phyloP scores from a whole-genome alignment of 2,113 vertebrate species.

The Nothobranchius kuhntae region DNA sequence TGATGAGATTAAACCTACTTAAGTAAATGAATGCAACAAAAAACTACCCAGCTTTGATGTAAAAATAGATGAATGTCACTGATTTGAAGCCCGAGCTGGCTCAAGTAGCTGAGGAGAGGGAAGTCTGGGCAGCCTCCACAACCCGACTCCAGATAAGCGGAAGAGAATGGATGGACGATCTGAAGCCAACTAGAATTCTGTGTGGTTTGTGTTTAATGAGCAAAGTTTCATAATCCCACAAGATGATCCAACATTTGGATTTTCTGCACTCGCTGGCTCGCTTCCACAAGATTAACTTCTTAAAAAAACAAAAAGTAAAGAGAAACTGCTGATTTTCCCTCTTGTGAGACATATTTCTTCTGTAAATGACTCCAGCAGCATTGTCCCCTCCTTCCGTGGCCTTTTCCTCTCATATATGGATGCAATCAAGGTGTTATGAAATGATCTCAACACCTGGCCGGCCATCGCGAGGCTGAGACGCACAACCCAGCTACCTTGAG shows the following conservation, averaged over 20 bases:
- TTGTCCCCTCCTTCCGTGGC: not conserved
- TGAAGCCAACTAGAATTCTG: slow-evolving; percentile 29
- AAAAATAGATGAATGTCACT: slow-evolving; percentile 30
- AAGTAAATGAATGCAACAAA: slow-evolving; percentile 36
- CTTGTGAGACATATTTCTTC: not conserved
- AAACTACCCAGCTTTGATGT: slow-evolving; percentile 43
- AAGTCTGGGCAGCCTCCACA: no score
- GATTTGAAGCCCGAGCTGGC: slow-evolving; percentile 3
- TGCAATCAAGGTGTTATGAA: slow-evolving; percentile 28
- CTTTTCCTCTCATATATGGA: slow-evolving; percentile 24
- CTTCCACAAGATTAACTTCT: slow-evolving; percentile 3
- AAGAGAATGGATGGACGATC: no score
- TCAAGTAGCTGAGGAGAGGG: no score
- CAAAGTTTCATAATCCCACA: slow-evolving; percentile 18
- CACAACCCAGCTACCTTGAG: slow-evolving; percentile 53
- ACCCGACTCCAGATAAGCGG: no score
- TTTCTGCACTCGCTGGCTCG: not conserved
- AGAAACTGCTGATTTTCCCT: slow-evolving; percentile 13
- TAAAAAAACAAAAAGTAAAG: not conserved
- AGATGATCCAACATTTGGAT: not conserved
- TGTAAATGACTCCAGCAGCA: not conserved
- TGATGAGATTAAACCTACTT: slow-evolving; percentile 57
- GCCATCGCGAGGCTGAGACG: slow-evolving; percentile 39
- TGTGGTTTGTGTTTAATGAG: slow-evolving; percentile 29
- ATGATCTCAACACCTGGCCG: slow-evolving; percentile 30